These are phyloP conservation scores for Drosophila obscura DNA, from an alignment of 1,140 invertebrate species.

Conservation along the genomic window DNA sequence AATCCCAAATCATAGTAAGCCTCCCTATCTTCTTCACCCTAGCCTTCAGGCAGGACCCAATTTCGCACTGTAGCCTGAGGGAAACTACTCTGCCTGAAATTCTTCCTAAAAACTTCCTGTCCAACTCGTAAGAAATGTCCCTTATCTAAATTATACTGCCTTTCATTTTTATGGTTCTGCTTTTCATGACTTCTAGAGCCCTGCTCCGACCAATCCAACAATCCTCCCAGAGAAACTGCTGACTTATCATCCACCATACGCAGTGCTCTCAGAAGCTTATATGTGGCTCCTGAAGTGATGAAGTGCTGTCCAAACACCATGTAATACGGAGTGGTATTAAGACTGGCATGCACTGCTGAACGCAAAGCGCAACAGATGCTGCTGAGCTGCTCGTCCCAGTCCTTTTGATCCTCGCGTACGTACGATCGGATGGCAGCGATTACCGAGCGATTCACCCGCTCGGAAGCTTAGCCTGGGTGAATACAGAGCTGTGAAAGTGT, in stretches of 20 bases:
- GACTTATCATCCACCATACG: background rate
- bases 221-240: background rate
- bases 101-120: conserved; percentile 14
- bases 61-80: conserved; percentile 24
- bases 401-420: no score
- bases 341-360: no score
- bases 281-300: no score
- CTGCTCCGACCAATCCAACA: conserved; percentile 1
- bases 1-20: background rate
- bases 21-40: conserved; percentile 17
- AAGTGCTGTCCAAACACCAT: no score
- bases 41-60: conserved; percentile 13
- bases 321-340: no score
- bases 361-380: no score
- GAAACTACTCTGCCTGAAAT: conserved; percentile 8
- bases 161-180: background rate
- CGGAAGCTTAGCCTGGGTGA: no score
- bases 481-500: no score
- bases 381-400: no score
- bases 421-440: no score
- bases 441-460: no score
- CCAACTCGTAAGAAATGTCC: conserved; percentile 4
- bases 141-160: conserved; percentile 11
- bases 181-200: background rate
- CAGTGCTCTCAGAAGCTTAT: no score